These are phyloP conservation scores for Zaprionus africanus DNA, from an alignment of 1,140 invertebrate species.

Conservation along the genomic window DNA sequence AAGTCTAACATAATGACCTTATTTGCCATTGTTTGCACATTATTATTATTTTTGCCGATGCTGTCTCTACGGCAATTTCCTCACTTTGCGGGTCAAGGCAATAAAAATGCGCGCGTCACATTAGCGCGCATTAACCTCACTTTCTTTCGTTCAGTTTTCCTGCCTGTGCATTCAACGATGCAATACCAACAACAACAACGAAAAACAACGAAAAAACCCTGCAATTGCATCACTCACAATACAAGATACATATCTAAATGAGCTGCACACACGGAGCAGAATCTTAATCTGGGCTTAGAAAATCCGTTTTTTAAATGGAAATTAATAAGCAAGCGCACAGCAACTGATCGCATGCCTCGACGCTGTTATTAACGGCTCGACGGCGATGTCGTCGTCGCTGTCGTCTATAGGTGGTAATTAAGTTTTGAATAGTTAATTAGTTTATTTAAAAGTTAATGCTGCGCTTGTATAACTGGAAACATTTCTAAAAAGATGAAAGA, in stretches of 20 bases:
- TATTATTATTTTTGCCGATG: slow-evolving; percentile 72
- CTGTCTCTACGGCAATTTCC: slow-evolving; percentile 61
- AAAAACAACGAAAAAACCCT: not conserved
- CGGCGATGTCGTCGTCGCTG: slow-evolving; percentile 30
- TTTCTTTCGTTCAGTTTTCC: slow-evolving; percentile 40
- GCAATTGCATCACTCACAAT: slow-evolving; percentile 39
- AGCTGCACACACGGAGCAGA: slow-evolving; percentile 26
- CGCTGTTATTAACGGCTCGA: slow-evolving; percentile 49
- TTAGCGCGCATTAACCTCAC: slow-evolving; percentile 38
- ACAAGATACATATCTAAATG: slow-evolving; percentile 33
- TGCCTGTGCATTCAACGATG: slow-evolving; percentile 3
- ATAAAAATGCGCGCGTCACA: slow-evolving; percentile 52
- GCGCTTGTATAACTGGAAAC: slow-evolving; percentile 77
- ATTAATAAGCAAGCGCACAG: slow-evolving; percentile 39
- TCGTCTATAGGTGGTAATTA: slow-evolving; percentile 65
- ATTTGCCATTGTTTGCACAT: slow-evolving; percentile 79
- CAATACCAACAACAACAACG: not conserved
- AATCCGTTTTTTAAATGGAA: slow-evolving; percentile 42
- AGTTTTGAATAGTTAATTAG: slow-evolving; percentile 77
- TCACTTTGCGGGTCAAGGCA: slow-evolving; percentile 70
- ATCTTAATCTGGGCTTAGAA: slow-evolving; percentile 37
- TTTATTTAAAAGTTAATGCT: slow-evolving; percentile 69
- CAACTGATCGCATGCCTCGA: slow-evolving; percentile 39
- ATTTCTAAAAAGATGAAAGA: slow-evolving; percentile 52
- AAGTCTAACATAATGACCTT: slow-evolving; percentile 78